Evolutionary conservation across 2,888 invertebrate genomes (phyloP).

Genomic region (Linnaemya vulpina): DNA sequence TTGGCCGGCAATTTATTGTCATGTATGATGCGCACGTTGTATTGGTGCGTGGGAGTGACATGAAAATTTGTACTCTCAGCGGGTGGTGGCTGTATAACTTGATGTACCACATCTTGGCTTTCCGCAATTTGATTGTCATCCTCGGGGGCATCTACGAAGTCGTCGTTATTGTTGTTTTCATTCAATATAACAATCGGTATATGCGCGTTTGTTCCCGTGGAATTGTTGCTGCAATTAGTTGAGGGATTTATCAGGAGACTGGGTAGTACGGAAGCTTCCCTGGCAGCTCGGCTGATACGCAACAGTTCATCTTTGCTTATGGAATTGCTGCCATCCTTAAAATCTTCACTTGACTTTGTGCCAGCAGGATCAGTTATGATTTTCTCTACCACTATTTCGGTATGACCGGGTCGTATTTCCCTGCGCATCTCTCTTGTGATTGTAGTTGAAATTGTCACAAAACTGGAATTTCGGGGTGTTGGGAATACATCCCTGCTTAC

Average conservation of each 20-base stretch:
- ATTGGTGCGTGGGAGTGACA: conserved; percentile 74
- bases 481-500: not conserved
- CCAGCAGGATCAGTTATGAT: conserved; percentile 69
- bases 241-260: conserved; percentile 76
- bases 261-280: conserved; percentile 77
- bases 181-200: conserved; percentile 84
- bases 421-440: conserved; percentile 78
- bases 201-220: conserved; percentile 58
- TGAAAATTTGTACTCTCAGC: conserved; percentile 64
- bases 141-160: conserved; percentile 79
- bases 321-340: conserved; percentile 84
- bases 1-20: conserved; percentile 68
- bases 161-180: conserved; percentile 83
- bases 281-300: conserved; percentile 85
- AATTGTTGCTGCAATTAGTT: conserved; percentile 7
- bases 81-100: conserved; percentile 73
- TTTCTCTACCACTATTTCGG: conserved; percentile 78
- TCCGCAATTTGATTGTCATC: conserved; percentile 83
- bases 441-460: conserved; percentile 76
- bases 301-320: conserved; percentile 87
- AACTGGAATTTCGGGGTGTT: conserved; percentile 66
- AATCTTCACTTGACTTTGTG: conserved; percentile 82
- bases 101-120: conserved; percentile 78
- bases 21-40: conserved; percentile 79
- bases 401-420: conserved; percentile 78